Conservation (phyloP, 2,113 vertebrate species). For the Sylvicapra grimmia region DNA sequence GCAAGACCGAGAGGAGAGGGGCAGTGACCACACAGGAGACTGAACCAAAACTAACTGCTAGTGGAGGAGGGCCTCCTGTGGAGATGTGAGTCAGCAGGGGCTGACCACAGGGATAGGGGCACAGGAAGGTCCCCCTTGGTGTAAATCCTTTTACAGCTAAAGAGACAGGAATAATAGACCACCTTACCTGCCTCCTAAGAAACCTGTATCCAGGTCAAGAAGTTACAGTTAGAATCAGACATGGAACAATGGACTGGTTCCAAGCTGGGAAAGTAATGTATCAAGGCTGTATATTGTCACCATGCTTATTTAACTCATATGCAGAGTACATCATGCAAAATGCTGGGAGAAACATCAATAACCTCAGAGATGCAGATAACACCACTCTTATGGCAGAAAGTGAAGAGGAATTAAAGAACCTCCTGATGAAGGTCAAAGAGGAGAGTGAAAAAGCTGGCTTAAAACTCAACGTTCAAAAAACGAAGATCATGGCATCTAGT, state of each 20-base stretch:
- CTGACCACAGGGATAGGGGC: background rate
- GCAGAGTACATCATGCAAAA: background rate
- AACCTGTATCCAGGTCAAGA: background rate
- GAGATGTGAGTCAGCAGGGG: background rate
- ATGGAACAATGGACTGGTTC: background rate
- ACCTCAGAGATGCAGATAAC: background rate
- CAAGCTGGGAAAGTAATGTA: background rate
- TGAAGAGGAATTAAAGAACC: background rate
- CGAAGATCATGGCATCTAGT: background rate
- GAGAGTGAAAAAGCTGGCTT: background rate
- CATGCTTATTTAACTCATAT: background rate
- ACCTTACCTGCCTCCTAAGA: background rate
- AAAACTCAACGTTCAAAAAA: background rate
- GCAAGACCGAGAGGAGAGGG: background rate
- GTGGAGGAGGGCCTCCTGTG: background rate
- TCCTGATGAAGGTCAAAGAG: background rate
- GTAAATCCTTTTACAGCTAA: background rate
- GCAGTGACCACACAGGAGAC: background rate
- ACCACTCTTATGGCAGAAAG: background rate
- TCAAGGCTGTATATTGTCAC: background rate
- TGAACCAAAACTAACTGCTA: background rate
- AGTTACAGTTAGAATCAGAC: background rate
- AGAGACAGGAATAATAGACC: background rate
- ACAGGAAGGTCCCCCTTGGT: background rate
- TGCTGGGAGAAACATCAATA: background rate